Evolutionary conservation across 2,888 invertebrate genomes (phyloP), one percentile per base, ranked within the genome.

Genomic region (Encarsia formosa): DNA sequence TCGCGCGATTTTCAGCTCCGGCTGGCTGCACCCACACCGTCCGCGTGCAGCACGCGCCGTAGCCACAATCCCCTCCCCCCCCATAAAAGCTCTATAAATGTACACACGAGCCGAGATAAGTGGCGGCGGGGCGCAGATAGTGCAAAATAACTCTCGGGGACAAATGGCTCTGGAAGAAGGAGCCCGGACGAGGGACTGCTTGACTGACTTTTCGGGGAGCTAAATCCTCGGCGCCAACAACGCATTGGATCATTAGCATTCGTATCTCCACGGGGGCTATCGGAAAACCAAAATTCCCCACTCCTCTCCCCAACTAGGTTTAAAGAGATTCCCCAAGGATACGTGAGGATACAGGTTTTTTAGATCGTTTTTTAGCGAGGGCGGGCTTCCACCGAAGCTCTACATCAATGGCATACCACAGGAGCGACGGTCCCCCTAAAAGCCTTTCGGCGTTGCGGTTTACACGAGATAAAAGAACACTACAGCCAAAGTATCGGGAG

Each of bases 381-480:
- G 58, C 59, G 22, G 23, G 13, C 31, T 19, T 3, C 11, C 35
- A 19, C 58, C 43, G 53, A 59, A 38, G 61, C 62, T 63, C 62
- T 65, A 63, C 63, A 65, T 67, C 67, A 66, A 65, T 67, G 67
- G 67, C 65, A 66, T 60, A 52, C 59, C 57, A n/a, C n/a, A n/a
- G 53, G 53, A 57, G 59, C 57, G 46, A 46, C 57, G 58, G 45
- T 60, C 61, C 61, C n/a, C 54, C 62, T 68, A 67, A 68, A 68
- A 68, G 68, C 67, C 67, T 68, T 64, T 62, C 62, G 59, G 55
- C 63, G 62, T 65, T 62, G 61, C 60, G 65, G 63, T 64, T 65
- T 63, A 61, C n/a, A n/a, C 60, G 60, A 63, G 62, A 63, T 60
- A 57, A 58, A 58, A 56, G 52, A 57, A 59, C n/a, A n/a, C n/a